Conservation (phyloP, 2,888 invertebrate genomes). For the Andrena haemorrhoa region DNA sequence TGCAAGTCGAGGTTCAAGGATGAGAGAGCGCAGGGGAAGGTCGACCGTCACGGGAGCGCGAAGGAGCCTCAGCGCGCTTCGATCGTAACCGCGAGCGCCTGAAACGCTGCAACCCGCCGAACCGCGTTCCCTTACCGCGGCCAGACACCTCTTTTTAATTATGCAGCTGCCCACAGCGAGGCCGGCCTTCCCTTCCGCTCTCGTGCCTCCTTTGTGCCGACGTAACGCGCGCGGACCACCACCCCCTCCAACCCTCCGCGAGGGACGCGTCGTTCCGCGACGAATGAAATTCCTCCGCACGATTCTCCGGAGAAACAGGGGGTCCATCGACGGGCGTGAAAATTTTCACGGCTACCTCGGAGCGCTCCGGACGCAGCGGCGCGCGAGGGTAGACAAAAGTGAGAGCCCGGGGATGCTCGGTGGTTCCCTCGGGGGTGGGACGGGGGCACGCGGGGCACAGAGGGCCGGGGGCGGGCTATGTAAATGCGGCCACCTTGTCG, state of each 20-base stretch:
- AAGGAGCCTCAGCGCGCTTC: conserved; percentile 7
- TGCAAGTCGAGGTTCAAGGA: no score
- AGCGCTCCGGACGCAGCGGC: conserved; percentile 17
- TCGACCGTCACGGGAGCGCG: no score
- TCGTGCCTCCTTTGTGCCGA: conserved; percentile 35
- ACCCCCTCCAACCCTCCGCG: not conserved
- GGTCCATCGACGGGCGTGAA: no score
- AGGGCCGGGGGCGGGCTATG: conserved; percentile 64
- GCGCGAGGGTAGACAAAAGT: conserved; percentile 40
- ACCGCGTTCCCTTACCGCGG: conserved; percentile 12
- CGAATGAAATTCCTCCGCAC: not conserved
- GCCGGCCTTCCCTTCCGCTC: conserved; percentile 32
- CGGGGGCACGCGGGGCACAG: not conserved
- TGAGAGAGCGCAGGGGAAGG: no score
- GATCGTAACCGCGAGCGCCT: conserved; percentile 15
- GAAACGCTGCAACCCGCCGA: not conserved
- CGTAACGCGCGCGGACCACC: conserved; percentile 30
- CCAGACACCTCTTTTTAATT: conserved; percentile 40
- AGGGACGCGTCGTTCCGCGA: not conserved
- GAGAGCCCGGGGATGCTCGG: conserved; percentile 23
- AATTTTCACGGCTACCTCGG: not conserved
- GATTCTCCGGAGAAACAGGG: not conserved
- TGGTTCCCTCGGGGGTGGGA: not conserved
- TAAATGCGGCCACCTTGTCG: conserved; percentile 76
- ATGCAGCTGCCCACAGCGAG: conserved; percentile 35